A percentile compares a stretch with the other conserved stretches of the same genome.
Conservation (phyloP, 1,140 invertebrate species). For the Cheumatopsyche charites region DNA sequence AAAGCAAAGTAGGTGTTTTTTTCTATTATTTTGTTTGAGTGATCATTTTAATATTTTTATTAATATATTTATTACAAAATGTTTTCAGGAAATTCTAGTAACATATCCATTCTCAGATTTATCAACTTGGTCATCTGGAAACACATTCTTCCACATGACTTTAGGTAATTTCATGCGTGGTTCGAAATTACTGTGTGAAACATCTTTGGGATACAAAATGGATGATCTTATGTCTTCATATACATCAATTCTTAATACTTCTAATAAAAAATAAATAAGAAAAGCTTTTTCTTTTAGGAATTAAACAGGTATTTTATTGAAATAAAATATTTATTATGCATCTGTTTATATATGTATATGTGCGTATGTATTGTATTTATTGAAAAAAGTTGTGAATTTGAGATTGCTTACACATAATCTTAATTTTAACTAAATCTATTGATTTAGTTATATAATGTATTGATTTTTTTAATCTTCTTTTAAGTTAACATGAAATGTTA, state of each 20-base stretch:
- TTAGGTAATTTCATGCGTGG: constrained; percentile 86
- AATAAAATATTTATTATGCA: no score
- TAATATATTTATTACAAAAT: background rate
- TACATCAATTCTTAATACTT: constrained; percentile 62
- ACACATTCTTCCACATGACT: constrained; percentile 95
- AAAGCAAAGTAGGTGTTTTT: constrained; percentile 72
- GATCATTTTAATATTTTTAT: background rate
- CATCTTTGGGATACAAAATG: constrained; percentile 94
- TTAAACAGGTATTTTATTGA: no score
- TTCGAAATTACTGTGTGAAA: constrained; percentile 90
- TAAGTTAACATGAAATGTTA: no score
- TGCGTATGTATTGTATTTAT: no score
- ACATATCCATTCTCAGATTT: constrained; percentile 87
- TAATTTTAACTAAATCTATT: no score
- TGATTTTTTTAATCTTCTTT: no score
- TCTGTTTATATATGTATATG: no score
- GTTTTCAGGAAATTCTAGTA: constrained; percentile 75
- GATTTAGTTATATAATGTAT: no score
- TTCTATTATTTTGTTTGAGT: constrained; percentile 7
- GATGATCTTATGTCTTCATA: constrained; percentile 95
- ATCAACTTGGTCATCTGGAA: constrained; percentile 92
- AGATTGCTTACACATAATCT: no score
- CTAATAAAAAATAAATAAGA: constrained; percentile 36
- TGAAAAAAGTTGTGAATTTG: no score
- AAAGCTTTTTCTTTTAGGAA: no score